These are phyloP conservation scores for Solen grandis DNA, from an alignment of 1,140 invertebrate genomes.

Conservation along the genomic window DNA sequence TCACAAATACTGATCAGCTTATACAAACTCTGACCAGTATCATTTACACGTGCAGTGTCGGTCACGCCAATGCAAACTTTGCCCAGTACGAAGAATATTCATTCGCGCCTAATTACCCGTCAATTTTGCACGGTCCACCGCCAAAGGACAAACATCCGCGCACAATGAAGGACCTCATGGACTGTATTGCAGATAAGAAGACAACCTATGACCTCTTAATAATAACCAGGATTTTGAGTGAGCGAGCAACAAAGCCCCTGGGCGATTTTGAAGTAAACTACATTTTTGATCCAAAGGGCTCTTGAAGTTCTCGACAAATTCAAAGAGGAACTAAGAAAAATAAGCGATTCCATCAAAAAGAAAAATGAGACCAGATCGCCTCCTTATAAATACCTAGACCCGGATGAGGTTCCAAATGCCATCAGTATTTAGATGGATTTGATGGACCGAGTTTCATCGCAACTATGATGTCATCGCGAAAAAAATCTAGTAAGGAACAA, in stretches of 20 bases:
- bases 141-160: conserved; percentile 73
- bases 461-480: too few relatives aligned
- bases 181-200: conserved; percentile 2
- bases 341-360: conserved; percentile 5
- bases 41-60: conserved; percentile 79
- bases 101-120: conserved; percentile 81
- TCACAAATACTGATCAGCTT: conserved; percentile 72
- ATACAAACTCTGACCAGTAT: conserved; percentile 74
- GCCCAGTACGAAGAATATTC: conserved; percentile 74
- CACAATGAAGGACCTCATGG: conserved; percentile 67
- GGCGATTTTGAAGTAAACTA: conserved; percentile 80
- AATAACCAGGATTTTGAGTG: conserved; percentile 78
- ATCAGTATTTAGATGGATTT: conserved; percentile 35
- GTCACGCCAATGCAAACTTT: conserved; percentile 80
- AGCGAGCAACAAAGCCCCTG: conserved; percentile 76
- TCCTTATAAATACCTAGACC: conserved; percentile 20
- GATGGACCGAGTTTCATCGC: too few relatives aligned
- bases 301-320: conserved; percentile 60
- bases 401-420: conserved; percentile 19
- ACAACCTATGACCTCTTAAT: conserved; percentile 74
- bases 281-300: conserved; percentile 76
- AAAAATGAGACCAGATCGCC: conserved; percentile 10
- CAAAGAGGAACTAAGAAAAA: not conserved
- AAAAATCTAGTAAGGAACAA: too few relatives aligned
- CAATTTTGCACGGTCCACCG: conserved; percentile 71